Conservation (phyloP, 2,797 vertebrate species). For the Phoebastria nigripes region DNA sequence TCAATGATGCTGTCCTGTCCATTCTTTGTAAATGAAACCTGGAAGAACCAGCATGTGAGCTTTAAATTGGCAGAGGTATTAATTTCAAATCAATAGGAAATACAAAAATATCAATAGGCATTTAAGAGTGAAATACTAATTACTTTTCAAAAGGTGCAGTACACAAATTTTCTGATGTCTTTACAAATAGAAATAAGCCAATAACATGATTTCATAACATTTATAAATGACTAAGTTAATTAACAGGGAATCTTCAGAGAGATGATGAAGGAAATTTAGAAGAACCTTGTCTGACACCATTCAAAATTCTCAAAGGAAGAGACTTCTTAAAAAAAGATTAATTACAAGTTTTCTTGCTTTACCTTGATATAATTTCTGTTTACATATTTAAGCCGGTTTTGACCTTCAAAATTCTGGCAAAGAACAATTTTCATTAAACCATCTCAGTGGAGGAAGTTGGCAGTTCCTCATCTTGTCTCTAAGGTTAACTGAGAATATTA, state of each 20-base stretch:
- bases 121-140: constrained; percentile 41
- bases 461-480: not conserved
- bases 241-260: constrained; percentile 55
- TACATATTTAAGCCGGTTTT: not conserved
- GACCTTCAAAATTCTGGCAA: constrained; percentile 39
- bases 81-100: not conserved
- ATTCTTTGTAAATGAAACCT: not conserved
- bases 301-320: constrained; percentile 11
- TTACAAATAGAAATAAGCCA: constrained; percentile 42
- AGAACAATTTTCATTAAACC: constrained; percentile 28
- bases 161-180: constrained; percentile 17
- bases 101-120: constrained; percentile 10
- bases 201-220: constrained; percentile 12
- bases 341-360: constrained; percentile 13
- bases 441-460: not conserved
- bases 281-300: not conserved
- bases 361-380: not conserved
- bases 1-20: not conserved
- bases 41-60: not conserved
- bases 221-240: constrained; percentile 57
- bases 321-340: not conserved
- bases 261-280: constrained; percentile 35
- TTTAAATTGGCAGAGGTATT: not conserved
- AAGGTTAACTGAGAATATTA: not conserved
- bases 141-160: constrained; percentile 17